phyloP scores from a whole-genome alignment of 2,888 invertebrate species.

The Quadroppia sp. region DNA sequence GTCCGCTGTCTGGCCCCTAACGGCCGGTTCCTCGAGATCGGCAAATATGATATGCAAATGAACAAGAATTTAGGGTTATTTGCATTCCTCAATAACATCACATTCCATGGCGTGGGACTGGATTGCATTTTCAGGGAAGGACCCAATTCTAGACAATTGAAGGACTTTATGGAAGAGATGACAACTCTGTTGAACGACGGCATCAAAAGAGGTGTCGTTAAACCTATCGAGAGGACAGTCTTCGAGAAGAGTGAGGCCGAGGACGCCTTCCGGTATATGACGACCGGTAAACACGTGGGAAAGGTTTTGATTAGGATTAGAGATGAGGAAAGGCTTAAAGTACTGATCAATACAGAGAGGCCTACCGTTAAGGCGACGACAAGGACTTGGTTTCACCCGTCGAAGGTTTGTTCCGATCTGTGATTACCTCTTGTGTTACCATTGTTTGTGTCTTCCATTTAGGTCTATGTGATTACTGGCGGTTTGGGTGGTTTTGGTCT shows the following conservation, averaged over 20 bases:
- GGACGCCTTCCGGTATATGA: constrained; percentile 88
- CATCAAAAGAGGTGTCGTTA: constrained; percentile 77
- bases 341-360: background rate
- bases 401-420: constrained; percentile 1
- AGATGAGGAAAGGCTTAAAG: constrained; percentile 61
- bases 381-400: constrained; percentile 34
- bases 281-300: constrained; percentile 96
- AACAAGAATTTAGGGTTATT: constrained; percentile 81
- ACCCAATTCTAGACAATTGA: constrained; percentile 57
- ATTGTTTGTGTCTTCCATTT: constrained; percentile 45
- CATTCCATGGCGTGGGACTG: constrained; percentile 93
- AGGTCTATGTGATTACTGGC: constrained; percentile 59
- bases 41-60: constrained; percentile 89
- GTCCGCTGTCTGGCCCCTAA: constrained; percentile 83
- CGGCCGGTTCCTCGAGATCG: constrained; percentile 95
- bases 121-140: constrained; percentile 77
- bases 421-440: background rate
- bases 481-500: constrained; percentile 96
- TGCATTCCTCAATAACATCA: constrained; percentile 86
- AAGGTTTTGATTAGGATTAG: constrained; percentile 78
- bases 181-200: constrained; percentile 59
- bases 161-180: constrained; percentile 54
- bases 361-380: background rate
- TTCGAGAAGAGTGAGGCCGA: constrained; percentile 82
- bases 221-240: constrained; percentile 78